Evolutionary conservation across 1,140 invertebrate species (phyloP), one percentile per base, ranked within the genome.

Genomic region (Anastatus disparis): DNA sequence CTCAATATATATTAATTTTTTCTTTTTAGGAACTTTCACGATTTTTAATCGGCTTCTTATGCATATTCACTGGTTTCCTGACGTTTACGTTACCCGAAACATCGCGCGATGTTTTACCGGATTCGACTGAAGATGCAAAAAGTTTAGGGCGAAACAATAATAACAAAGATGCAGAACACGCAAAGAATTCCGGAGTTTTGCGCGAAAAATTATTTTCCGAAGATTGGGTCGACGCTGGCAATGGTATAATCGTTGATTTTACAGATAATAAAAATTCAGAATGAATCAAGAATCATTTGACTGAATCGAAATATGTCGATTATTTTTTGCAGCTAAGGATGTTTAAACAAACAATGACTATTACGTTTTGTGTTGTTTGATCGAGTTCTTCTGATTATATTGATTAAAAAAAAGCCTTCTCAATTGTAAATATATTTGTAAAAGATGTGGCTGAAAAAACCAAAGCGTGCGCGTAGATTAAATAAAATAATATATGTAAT

Each of bases 71-170:
- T 3, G 90, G 87, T 17, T 80, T 83, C 10, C 75, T 91, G 15
- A 87, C 88, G 69, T 76, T 92, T 29, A 84, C 85, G 31, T 88
- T 93, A 24, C 92, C 92, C 0, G 92, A 93, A 85, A 93, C 92
- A 0, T 80, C 89, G 3, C 84, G 88, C 75, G 87, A 85, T 66
- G 83, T 87, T 35, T 78, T 93, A 44, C 92, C 91, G 0, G 91
- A 92, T 71, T 90, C 89, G n/a, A 86, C 91, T 44, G 81, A 87
- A 46, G 90, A 92, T 74, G 88, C 89, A 3, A 88, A 90, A 64
- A 73, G 77, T 61, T 68, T 85, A 62, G 61, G 38, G 31, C 55
- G 53, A 15, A 76, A 74, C 3, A 35, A 66, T 0, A 64, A 75
- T 29, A 59, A 58, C 1, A 42, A 17, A n/a, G 9, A 8, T 1